Base-by-base conservation (phyloP, 2,888 invertebrate genomes). In the Erebia palarica region DNA sequence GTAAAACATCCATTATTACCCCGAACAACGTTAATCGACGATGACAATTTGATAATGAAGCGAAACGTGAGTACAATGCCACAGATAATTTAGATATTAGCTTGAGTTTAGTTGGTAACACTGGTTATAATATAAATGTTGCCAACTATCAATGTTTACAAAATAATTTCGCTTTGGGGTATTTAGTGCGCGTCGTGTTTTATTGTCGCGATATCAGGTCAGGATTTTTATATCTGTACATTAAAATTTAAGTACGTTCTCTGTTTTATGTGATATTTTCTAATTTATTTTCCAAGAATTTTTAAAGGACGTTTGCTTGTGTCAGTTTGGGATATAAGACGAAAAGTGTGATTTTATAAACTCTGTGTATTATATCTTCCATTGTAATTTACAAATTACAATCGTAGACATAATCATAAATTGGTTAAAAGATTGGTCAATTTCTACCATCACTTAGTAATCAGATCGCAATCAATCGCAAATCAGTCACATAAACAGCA, bases 1-100 rank as follows among this genome's bases (percentile, higher is more conserved):
- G 44, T 47, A 13, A 60, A 67, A 51, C n/a, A 60, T 36, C 44
- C 18, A 36, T 51, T 55, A 68, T 74, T 67, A 49, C 14, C 21
- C 68, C n/a, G n/a, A 71, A 51, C 58, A 65, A 63, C 69, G 57
- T 58, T 57, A 67, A 65, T 55, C 72, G 68, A 76, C 73, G 76
- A 80, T 79, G 84, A 82, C 79, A 80, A 78, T 78, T 82, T 82
- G 75, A 83, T 21, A 80, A 92, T 93, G 92, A 93, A 93, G 85
- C 87, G 92, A 84, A 93, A 93, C 80, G 92, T 93, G 83, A 92
- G 92, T 93, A 91, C 80, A 78, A 21, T 60, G 14, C 18, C 21
- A 55, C 44, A 60, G 14, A 21, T 27, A 18, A 27, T 11, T 18
- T 5, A 49, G 14, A 63, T 14, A 13, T 27, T 21, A 47, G 63